These are phyloP conservation scores for Stigmatopora argus DNA, from an alignment of 2,113 vertebrate species.

Conservation along the genomic window DNA sequence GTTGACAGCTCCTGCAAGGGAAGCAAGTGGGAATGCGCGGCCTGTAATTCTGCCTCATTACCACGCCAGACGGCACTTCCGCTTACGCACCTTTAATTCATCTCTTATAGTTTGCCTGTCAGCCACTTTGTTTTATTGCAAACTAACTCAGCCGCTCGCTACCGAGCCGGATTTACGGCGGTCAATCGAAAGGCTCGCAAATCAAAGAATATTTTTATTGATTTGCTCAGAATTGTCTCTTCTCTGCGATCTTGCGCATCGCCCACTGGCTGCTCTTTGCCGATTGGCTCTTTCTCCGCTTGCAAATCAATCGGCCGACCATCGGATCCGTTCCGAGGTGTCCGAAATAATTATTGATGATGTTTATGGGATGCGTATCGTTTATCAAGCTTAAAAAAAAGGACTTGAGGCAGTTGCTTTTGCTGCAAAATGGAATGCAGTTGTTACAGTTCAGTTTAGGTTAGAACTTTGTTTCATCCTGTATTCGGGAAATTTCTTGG, in stretches of 20 bases:
- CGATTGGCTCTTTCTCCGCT: constrained; percentile 92
- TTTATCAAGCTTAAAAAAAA: constrained; percentile 20
- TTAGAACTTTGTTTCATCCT: too few relatives aligned
- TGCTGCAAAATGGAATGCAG: neutral
- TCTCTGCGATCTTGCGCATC: constrained; percentile 92
- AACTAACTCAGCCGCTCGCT: constrained; percentile 87
- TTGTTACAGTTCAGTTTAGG: neutral
- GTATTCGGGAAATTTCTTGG: too few relatives aligned
- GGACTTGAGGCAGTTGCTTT: neutral
- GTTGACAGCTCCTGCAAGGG: constrained; percentile 72
- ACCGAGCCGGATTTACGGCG: constrained; percentile 87
- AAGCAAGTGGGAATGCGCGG: constrained; percentile 67
- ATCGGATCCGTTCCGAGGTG: constrained; percentile 80
- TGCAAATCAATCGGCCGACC: constrained; percentile 98
- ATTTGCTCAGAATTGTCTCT: constrained; percentile 97
- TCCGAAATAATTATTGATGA: constrained; percentile 63
- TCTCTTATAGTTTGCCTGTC: constrained; percentile 91
- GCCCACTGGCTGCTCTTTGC: constrained; percentile 98
- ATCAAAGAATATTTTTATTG: constrained; percentile 99
- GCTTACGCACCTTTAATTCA: constrained; percentile 86
- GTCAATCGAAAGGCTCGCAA: constrained; percentile 85
- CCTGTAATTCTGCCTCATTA: constrained; percentile 86
- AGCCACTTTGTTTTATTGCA: constrained; percentile 90
- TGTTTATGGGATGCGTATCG: constrained; percentile 49
- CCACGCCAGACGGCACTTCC: constrained; percentile 72